Base-by-base conservation (phyloP, 2,888 invertebrate genomes). In the Odiellus spinosus region DNA sequence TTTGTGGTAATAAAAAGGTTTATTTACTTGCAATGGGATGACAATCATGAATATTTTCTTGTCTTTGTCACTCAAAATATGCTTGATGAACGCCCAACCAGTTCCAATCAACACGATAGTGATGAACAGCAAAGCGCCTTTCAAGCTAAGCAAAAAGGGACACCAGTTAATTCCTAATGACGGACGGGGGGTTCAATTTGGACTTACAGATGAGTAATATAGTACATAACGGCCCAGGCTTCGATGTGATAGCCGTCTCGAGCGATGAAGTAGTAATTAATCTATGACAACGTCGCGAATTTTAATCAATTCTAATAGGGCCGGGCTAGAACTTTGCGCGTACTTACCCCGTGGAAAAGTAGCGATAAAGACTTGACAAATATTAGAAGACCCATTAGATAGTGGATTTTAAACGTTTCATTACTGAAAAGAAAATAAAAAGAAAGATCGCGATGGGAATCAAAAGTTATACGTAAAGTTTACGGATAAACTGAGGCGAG, bases 51-150 rank as follows among this genome's bases (percentile, higher is more conserved):
- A 96, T 15, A 98, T 76, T 63, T 88, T 88, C 68, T 96, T 93
- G 63, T 98, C 96, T 54, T 88, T 79, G 58, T 93, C 91, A 0
- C 91, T 85, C 19, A 98, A 71, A 55, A 98, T 87, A 65, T 95
- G 90, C 63, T 96, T 96, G 58, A 98, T 90, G 64, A 96, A 98
- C 35, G 93, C 91, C 90, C 95, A 98, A 0, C 98, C 98, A 5
- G 96, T 93, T 41, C 96, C 96, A 56, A 98, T 87, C 11, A 98
- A 73, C 11, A 96, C 82, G 55, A 98, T 82, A 0, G 93, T 93
- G 49, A 95, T 88, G 63, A 98, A 96, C 44, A 98, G 69, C 40
- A 98, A 78, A 0, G 90, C 86, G 11, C 88, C 87, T 67, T 87
- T 86, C 48, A 90, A 70, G 56, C 83, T 85, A 64, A 65, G 62